Conservation (phyloP, 92 coral and sea anemone genomes). For the Porites rus region DNA sequence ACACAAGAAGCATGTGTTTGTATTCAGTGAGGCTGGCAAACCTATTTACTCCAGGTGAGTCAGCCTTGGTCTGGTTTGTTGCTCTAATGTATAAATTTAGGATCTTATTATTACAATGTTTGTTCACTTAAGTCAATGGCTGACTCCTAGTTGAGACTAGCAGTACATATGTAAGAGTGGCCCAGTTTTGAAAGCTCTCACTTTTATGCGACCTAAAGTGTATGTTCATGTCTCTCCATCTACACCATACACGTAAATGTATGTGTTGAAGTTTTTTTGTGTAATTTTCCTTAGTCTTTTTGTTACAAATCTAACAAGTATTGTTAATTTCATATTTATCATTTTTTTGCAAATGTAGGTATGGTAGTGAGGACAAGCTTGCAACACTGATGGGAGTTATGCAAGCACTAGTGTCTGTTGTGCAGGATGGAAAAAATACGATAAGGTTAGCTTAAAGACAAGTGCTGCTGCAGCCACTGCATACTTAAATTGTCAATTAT, state of each 20-base stretch:
- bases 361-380: conserved; percentile 97
- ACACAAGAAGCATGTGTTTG: conserved; percentile 97
- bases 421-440: conserved; percentile 86
- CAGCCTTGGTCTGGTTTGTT: background rate
- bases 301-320: background rate
- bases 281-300: too few species aligned
- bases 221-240: too few species aligned
- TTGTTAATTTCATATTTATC: background rate
- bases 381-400: conserved; percentile 98
- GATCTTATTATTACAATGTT: background rate
- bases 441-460: conserved; percentile 68
- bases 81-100: background rate
- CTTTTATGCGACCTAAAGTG: too few species aligned
- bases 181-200: too few species aligned
- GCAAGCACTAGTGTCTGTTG: conserved; percentile 97
- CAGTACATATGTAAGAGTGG: too few species aligned
- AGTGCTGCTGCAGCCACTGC: background rate
- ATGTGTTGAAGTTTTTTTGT: background rate
- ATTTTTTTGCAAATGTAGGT: conserved; percentile 16
- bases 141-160: too few species aligned
- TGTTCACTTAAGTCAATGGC: too few species aligned
- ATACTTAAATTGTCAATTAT: too few species aligned
- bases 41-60: conserved; percentile 94
- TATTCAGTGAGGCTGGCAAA: conserved; percentile 97
- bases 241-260: too few species aligned